Conservation (phyloP, 2,113 vertebrate species). For the Salvelinus fontinalis region DNA sequence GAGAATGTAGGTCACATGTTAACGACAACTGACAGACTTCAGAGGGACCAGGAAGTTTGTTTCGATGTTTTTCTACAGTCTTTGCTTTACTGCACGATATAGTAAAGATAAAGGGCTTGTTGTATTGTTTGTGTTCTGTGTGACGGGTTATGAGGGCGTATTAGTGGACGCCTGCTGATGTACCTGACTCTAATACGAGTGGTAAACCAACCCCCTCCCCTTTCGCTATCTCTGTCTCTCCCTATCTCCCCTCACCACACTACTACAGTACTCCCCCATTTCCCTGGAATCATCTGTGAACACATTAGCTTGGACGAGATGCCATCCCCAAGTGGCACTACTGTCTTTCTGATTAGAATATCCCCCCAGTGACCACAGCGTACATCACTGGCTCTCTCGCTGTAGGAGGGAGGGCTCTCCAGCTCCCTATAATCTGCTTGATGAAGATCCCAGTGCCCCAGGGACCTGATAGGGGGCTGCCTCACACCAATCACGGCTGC, state of each 20-base stretch:
- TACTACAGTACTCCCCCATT: background rate
- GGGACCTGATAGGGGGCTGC: constrained; percentile 59
- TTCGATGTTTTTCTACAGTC: constrained; percentile 61
- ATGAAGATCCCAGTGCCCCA: constrained; percentile 66
- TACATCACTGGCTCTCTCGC: constrained; percentile 30
- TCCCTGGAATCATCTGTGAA: constrained; percentile 13
- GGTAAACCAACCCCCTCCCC: background rate
- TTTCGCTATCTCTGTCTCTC: background rate
- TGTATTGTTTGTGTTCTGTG: constrained; percentile 38
- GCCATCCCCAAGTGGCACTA: constrained; percentile 30
- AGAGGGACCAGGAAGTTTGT: constrained; percentile 54
- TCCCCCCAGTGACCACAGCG: constrained; percentile 61
- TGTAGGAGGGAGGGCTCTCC: constrained; percentile 36
- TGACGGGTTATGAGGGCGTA: constrained; percentile 43
- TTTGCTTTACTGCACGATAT: constrained; percentile 46
- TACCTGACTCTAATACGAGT: constrained; percentile 17
- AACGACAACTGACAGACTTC: constrained; percentile 49
- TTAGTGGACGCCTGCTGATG: constrained; percentile 63
- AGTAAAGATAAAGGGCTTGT: constrained; percentile 8
- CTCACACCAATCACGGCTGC: constrained; percentile 48
- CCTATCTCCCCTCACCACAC: background rate
- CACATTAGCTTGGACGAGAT: constrained; percentile 40
- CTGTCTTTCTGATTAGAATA: constrained; percentile 53
- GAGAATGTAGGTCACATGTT: constrained; percentile 62
- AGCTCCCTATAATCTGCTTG: constrained; percentile 67